Evolutionary conservation across 1,140 invertebrate species (phyloP).

Genomic region (Tribolium castaneum): DNA sequence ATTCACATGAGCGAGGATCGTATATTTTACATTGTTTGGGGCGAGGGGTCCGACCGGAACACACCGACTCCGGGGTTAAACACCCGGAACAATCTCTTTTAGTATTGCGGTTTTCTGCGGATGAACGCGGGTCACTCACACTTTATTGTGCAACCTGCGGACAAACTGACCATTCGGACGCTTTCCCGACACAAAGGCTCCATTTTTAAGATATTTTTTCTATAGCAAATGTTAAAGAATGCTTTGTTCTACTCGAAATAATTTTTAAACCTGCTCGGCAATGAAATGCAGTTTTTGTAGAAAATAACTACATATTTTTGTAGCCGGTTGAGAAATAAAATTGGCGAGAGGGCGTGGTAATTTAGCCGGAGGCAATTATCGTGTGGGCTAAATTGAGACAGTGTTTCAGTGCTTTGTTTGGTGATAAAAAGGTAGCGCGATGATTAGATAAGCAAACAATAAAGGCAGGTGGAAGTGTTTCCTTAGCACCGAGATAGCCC

Average conservation of each 20-base stretch:
- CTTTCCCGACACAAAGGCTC: no score
- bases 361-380: not conserved
- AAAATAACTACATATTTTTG: no score
- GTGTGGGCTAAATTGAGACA: not conserved
- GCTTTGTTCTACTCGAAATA: no score
- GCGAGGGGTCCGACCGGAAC: constrained; percentile 40
- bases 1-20: constrained; percentile 35
- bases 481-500: constrained; percentile 3
- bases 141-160: constrained; percentile 39
- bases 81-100: constrained; percentile 52
- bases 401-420: not conserved
- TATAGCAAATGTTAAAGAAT: no score
- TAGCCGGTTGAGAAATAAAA: no score
- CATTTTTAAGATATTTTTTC: no score
- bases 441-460: constrained; percentile 36
- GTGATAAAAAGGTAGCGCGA: constrained; percentile 4
- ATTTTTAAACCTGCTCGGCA: no score
- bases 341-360: no score
- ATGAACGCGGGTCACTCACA: constrained; percentile 47
- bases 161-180: no score
- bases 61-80: constrained; percentile 45
- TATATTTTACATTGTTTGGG: constrained; percentile 21
- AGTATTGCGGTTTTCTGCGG: constrained; percentile 52
- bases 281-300: no score
- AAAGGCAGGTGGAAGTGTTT: constrained; percentile 23